Base-by-base conservation (phyloP, 2,113 vertebrate species). In the Spea bombifrons region DNA sequence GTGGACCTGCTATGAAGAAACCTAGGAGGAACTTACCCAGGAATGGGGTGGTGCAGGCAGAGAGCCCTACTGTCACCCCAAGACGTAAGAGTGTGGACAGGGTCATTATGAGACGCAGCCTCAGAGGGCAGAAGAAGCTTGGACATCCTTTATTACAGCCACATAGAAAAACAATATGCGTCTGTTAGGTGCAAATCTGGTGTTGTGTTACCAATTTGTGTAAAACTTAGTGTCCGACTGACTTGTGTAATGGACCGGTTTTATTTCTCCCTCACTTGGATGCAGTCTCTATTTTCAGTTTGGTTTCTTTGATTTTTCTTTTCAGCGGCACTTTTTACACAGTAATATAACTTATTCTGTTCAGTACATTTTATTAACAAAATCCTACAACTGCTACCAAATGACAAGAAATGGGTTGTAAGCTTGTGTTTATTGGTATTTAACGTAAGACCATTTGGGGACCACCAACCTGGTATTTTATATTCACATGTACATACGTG, bases 91-190 rank as follows among this genome's bases (percentile, higher is more conserved):
- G 83, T 75, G 53, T 86, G 0, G 86, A 72, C 73, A 86, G 82
- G 81, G 90, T 91, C 7, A 84, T 82, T 1, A 90, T 93, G 89
- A 81, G 93, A 0, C 91, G 93, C 75, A 93, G 92, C 83, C 90
- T 93, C 1, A 84, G 92, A 69, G 92, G 93, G 13, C 93, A 94
- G 86, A 92, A 90, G 85, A 92, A 91, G 76, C 90, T 93, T 3
- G 76, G 90, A 64, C 85, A 52, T 2, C 83, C 92, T 0, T 87
- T 94, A 63, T 88, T 94, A 80, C 93, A 93, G 2, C 90, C 91
- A 7, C 88, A 92, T 66, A 13, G 92, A 53, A 94, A 94, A 82
- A 87, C 92, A 0, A 83, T 94, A 67, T 94, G 92, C 0, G 93
- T 94, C 0, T 94, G 92, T 87, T 93, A 87, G 92, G 71, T 30